These are phyloP conservation scores for Sparidentex hasta DNA, from an alignment of 2,797 vertebrate species.

Conservation along the genomic window DNA sequence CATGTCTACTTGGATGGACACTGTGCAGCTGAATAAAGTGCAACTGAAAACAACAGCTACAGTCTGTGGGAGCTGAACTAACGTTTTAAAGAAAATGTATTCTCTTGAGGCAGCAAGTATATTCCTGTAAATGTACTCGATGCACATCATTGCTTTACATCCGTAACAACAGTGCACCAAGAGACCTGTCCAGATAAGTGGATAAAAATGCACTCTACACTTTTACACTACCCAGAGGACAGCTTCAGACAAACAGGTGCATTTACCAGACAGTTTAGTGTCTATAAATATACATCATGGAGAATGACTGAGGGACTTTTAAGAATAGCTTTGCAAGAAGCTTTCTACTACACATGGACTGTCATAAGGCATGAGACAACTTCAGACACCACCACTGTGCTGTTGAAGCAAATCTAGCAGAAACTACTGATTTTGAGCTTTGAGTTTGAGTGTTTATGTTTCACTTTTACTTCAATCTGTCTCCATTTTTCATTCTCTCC, in stretches of 20 bases:
- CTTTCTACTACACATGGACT: conserved; percentile 13
- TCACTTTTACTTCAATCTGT: conserved; percentile 9
- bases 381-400: conserved; percentile 4
- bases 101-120: conserved; percentile 3
- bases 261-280: conserved; percentile 32
- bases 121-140: conserved; percentile 14
- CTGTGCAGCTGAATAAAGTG: background rate
- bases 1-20: background rate
- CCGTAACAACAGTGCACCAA: conserved; percentile 35
- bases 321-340: conserved; percentile 12
- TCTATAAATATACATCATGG: conserved; percentile 45
- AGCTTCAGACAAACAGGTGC: conserved; percentile 49
- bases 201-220: conserved; percentile 41
- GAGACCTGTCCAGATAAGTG: conserved; percentile 41
- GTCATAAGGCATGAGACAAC: background rate
- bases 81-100: conserved; percentile 25
- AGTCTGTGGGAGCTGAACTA: background rate
- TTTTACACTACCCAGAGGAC: conserved; percentile 56
- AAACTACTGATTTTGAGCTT: conserved; percentile 8
- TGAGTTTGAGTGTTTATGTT: background rate
- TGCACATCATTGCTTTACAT: conserved; percentile 37
- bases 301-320: conserved; percentile 29
- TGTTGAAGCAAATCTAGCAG: background rate
- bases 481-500: conserved; percentile 16
- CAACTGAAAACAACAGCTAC: background rate